Base-by-base conservation (phyloP, 2,888 invertebrate genomes). In the Agonopterix arenella region DNA sequence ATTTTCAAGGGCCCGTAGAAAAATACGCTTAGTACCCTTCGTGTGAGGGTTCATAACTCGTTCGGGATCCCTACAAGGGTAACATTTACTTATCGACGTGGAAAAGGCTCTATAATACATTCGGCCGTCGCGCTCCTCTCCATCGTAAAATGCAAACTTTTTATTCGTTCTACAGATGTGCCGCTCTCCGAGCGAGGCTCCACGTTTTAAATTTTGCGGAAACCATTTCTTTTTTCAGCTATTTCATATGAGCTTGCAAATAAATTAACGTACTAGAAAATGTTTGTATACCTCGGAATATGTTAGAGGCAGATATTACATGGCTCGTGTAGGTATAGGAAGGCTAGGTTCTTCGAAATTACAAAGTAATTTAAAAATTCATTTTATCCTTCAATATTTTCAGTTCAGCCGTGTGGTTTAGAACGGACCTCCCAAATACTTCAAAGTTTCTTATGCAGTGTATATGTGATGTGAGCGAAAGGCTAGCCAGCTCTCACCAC, bases 31-130 rank as follows among this genome's bases (percentile, higher is more conserved):
- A 66, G 60, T 70, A 64, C 69, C 67, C 69, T 70, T 65, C 63
- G 59, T 53, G 60, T 54, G 70, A 74, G 77, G 76, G 80, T 77
- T 76, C 76, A 78, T 78, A 80, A 76, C 76, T 84, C 72, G 68
- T 54, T 8, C 38, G 61, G 69, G 70, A 76, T 18, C 18, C 18
- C 28, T 28, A 82, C 80, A 77, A 73, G 79, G 80, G 80, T 77
- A 80, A 78, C 80, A 79, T 84, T 84, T 84, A 81, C 83, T 84
- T 84, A 84, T 83, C 80, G 84, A 77, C 75, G 77, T 73, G 79
- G 77, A 82, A 84, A 79, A 79, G 78, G 78, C 76, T 71, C 68
- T 68, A 73, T 80, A 77, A 82, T 81, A 78, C 74, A 79, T 81
- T 80, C 71, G 64, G 66, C 68, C 66, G 66, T 67, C 66, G 69